Conservation (phyloP, 1,140 invertebrate species). For the Drusus annulatus region DNA sequence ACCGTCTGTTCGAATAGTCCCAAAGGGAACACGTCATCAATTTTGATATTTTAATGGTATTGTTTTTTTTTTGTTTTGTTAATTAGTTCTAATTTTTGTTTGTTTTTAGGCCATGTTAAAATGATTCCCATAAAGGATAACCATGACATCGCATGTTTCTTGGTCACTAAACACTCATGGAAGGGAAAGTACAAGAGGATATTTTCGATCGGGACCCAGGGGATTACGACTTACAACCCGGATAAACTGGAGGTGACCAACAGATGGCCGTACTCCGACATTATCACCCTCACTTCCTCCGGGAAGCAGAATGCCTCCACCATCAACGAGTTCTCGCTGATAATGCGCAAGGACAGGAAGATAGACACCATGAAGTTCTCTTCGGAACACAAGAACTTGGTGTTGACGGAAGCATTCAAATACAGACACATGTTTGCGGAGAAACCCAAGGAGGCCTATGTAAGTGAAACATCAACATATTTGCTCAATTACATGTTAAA, state of each 20-base stretch:
- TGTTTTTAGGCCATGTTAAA: constrained; percentile 72
- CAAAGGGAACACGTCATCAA: constrained; percentile 25
- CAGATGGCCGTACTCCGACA: constrained; percentile 90
- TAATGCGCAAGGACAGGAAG: constrained; percentile 92
- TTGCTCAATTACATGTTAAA: too few species aligned
- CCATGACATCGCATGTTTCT: constrained; percentile 92
- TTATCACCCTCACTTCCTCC: constrained; percentile 82
- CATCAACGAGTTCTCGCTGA: constrained; percentile 85
- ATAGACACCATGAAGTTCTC: constrained; percentile 96
- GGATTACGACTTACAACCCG: constrained; percentile 98
- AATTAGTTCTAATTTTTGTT: constrained; percentile 18
- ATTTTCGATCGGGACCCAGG: constrained; percentile 95
- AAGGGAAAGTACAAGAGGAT: constrained; percentile 99
- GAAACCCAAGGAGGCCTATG: constrained; percentile 82
- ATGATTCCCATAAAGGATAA: constrained; percentile 91
- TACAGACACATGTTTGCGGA: constrained; percentile 85
- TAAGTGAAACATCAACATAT: constrained; percentile 66
- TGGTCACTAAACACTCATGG: constrained; percentile 97
- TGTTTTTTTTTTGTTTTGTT: neutral
- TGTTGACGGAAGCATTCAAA: constrained; percentile 92
- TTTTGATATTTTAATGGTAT: neutral
- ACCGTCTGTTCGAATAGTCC: neutral
- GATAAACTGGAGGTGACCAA: constrained; percentile 96
- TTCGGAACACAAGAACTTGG: constrained; percentile 93
- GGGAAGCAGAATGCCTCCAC: constrained; percentile 69